Conservation (phyloP, 2,797 vertebrate genomes). For the Rhabdophis nuchalis region DNA sequence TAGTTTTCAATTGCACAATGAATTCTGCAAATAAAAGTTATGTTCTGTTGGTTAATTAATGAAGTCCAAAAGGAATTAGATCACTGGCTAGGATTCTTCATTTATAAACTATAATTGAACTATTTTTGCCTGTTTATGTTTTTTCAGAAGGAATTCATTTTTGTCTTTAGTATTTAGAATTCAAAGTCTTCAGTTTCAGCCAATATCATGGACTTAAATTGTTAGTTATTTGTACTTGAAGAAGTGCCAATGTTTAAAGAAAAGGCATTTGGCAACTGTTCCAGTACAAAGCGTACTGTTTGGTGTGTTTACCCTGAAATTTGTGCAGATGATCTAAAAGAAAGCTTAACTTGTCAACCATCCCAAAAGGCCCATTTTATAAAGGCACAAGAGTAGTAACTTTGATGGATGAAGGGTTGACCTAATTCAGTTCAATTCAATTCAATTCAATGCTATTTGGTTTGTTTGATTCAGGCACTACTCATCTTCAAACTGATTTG, state of each 20-base stretch:
- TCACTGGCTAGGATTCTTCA: constrained; percentile 49
- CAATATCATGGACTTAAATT: constrained; percentile 42
- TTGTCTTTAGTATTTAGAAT: constrained; percentile 48
- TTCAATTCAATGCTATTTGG: neutral
- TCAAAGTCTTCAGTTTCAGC: neutral
- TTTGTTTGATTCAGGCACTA: neutral
- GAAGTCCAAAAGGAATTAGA: constrained; percentile 47
- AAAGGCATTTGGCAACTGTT: constrained; percentile 29
- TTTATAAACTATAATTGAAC: constrained; percentile 47
- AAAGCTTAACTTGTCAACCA: constrained; percentile 19
- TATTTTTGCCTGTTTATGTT: constrained; percentile 30
- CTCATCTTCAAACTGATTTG: neutral
- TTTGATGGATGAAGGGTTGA: neutral
- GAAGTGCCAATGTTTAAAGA: constrained; percentile 38
- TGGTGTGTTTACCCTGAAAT: constrained; percentile 29
- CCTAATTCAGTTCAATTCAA: neutral
- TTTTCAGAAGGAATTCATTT: constrained; percentile 47
- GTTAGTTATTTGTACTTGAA: constrained; percentile 41
- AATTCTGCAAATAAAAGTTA: constrained; percentile 33
- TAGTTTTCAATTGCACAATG: constrained; percentile 35
- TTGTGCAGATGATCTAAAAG: constrained; percentile 8
- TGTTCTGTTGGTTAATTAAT: constrained; percentile 29
- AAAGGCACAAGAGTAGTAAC: neutral
- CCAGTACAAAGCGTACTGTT: constrained; percentile 27
- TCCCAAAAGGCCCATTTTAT: neutral